Evolutionary conservation across 2,113 vertebrate genomes (phyloP).

Genomic region (Notechis scutatus): DNA sequence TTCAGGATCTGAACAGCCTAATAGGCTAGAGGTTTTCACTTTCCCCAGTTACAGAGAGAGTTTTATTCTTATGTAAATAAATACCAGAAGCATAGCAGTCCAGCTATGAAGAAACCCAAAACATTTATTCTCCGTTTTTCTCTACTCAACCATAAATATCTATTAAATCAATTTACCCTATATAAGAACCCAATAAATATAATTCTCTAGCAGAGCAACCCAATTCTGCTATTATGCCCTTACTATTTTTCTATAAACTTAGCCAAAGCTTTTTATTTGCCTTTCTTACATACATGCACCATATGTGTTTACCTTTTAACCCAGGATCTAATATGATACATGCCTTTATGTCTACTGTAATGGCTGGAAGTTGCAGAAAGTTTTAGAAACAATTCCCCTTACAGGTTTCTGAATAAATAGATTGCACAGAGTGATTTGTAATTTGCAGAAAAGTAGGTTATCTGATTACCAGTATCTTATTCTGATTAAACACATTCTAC

Average conservation of each 20-base stretch:
- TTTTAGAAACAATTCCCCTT: neutral
- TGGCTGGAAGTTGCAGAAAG: neutral
- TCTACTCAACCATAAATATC: neutral
- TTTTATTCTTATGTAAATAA: neutral
- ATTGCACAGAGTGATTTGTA: neutral
- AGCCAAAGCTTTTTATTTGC: neutral
- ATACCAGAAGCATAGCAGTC: neutral
- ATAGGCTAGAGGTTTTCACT: neutral
- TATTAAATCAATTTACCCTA: neutral
- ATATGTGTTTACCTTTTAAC: neutral
- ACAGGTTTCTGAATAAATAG: neutral
- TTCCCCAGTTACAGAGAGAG: neutral
- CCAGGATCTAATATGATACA: neutral
- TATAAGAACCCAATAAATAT: neutral
- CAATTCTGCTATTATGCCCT: neutral
- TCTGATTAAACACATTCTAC: neutral
- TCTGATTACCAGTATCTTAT: neutral
- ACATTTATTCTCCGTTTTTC: neutral
- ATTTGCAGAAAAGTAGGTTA: neutral
- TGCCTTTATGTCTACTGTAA: neutral
- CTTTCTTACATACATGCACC: neutral
- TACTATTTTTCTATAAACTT: neutral
- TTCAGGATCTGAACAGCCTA: neutral
- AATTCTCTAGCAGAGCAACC: neutral
- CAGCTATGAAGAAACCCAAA: neutral